Evolutionary conservation across 2,113 vertebrate genomes (phyloP).

Genomic region (Garra rufa): DNA sequence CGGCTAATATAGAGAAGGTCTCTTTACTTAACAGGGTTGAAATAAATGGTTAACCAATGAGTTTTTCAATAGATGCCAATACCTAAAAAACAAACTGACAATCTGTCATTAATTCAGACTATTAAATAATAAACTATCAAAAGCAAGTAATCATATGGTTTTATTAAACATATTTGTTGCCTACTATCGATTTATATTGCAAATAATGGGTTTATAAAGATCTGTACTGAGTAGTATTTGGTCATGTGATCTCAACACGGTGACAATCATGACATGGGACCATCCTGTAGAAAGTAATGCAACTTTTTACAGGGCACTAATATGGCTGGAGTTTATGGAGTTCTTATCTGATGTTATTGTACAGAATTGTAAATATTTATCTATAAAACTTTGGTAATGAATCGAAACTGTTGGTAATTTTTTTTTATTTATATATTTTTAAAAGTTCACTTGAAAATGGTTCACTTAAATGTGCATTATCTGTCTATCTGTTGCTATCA

Average conservation of each 20-base stretch:
- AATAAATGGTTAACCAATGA: background rate
- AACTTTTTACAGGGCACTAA: background rate
- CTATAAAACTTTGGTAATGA: background rate
- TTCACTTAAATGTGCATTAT: too few relatives aligned
- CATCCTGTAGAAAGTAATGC: too few relatives aligned
- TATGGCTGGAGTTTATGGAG: background rate
- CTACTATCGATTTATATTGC: background rate
- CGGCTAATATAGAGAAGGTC: background rate
- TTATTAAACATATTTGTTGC: background rate
- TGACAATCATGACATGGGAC: too few relatives aligned
- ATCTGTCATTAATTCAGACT: too few relatives aligned
- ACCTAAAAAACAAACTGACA: background rate
- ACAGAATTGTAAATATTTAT: background rate
- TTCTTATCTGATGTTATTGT: background rate
- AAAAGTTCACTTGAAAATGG: background rate
- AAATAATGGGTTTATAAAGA: background rate
- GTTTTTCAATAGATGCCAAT: background rate
- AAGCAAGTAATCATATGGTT: too few relatives aligned
- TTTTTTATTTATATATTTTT: background rate
- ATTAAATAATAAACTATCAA: too few relatives aligned
- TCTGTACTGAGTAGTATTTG: background rate
- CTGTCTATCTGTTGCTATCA: too few relatives aligned
- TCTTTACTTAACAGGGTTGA: background rate
- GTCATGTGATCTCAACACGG: too few relatives aligned
- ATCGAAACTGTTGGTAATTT: background rate